Evolutionary conservation across 2,797 vertebrate genomes (phyloP).

Genomic region (Pseudochaenichthys georgianus): DNA sequence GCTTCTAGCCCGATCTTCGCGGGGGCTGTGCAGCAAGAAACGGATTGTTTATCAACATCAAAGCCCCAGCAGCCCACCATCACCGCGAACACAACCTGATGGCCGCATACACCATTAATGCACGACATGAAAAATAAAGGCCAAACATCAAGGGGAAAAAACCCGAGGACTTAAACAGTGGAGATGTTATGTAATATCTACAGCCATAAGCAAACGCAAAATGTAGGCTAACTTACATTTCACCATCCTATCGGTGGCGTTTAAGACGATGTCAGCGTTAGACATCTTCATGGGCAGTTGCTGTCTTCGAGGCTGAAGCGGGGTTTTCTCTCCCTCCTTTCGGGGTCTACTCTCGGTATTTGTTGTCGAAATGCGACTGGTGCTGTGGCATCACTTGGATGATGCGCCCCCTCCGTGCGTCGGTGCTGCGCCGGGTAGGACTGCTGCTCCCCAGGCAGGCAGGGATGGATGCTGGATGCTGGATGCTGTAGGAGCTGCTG

Average conservation of each 20-base stretch:
- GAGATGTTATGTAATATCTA: slow-evolving; percentile 66
- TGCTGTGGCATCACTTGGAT: slow-evolving; percentile 86
- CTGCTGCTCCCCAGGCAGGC: slow-evolving; percentile 79
- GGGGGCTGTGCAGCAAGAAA: slow-evolving; percentile 61
- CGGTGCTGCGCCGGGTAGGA: slow-evolving; percentile 79
- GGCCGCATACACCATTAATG: slow-evolving; percentile 37
- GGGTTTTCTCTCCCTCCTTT: slow-evolving; percentile 55
- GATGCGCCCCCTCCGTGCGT: slow-evolving; percentile 80
- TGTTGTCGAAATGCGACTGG: slow-evolving; percentile 78
- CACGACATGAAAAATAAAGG: slow-evolving; percentile 49
- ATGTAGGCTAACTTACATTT: slow-evolving; percentile 84
- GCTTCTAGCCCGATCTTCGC: slow-evolving; percentile 30
- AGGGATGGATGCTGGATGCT: slow-evolving; percentile 69
- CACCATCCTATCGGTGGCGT: slow-evolving; percentile 87
- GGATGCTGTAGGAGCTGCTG: slow-evolving; percentile 75
- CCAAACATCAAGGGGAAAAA: slow-evolving; percentile 18
- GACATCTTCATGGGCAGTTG: slow-evolving; percentile 90
- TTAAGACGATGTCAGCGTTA: slow-evolving; percentile 89
- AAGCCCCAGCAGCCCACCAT: slow-evolving; percentile 60
- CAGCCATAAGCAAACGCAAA: slow-evolving; percentile 23
- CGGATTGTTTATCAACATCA: slow-evolving; percentile 80
- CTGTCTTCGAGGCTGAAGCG: slow-evolving; percentile 74
- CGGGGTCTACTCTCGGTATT: slow-evolving; percentile 56
- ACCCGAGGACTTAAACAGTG: slow-evolving; percentile 29
- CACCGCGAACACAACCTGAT: slow-evolving; percentile 61